Conservation (phyloP, 2,113 vertebrate genomes). For the Aphyosemion australe region DNA sequence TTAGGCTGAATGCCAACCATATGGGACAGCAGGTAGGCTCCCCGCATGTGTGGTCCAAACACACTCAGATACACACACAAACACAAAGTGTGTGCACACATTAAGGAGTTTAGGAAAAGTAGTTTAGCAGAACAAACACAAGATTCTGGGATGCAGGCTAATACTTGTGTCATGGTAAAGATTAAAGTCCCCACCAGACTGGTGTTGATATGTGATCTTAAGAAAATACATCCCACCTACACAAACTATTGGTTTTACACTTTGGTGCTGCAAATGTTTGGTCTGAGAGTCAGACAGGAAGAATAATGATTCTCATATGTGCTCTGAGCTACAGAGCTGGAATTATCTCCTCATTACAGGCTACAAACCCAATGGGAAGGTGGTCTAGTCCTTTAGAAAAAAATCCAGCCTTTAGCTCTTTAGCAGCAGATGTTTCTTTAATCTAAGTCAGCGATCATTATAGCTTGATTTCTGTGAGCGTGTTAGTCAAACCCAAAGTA, state of each 20-base stretch:
- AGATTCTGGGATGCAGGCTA: constrained; percentile 15
- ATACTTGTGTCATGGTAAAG: constrained; percentile 8
- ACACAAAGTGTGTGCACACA: constrained; percentile 15
- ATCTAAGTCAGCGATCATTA: not conserved
- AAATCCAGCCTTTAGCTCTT: not conserved
- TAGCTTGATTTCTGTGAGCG: too few species aligned
- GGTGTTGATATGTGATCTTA: constrained; percentile 1
- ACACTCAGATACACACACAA: constrained; percentile 18
- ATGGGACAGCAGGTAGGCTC: constrained; percentile 72
- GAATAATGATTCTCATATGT: not conserved
- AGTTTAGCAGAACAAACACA: constrained; percentile 5
- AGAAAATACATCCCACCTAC: not conserved
- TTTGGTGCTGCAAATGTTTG: not conserved
- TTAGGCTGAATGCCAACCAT: constrained; percentile 74
- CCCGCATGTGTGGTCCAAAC: constrained; percentile 54
- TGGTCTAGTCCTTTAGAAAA: too few species aligned
- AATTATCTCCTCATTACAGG: not conserved
- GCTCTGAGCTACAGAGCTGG: not conserved
- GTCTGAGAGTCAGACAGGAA: not conserved
- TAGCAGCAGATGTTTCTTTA: not conserved
- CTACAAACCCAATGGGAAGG: not conserved
- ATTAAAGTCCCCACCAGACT: not conserved
- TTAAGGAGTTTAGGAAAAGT: constrained; percentile 41
- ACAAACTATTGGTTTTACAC: constrained; percentile 1
- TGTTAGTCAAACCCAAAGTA: too few species aligned